Conservation (phyloP, 2,113 vertebrate genomes). For the Ramphastos sulfuratus region DNA sequence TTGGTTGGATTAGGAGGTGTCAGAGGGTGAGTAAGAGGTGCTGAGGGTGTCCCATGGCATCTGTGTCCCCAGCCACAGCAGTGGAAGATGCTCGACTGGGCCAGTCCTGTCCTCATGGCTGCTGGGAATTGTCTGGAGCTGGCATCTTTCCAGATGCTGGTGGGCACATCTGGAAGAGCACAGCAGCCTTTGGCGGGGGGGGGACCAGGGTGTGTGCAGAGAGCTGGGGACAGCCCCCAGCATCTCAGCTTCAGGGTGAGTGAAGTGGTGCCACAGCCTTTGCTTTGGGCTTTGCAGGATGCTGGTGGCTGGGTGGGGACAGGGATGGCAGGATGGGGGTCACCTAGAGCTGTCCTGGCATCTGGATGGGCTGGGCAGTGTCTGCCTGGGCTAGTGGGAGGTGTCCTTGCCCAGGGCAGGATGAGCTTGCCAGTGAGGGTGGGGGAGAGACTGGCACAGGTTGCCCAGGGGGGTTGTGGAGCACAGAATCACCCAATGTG, state of each 20-base stretch:
- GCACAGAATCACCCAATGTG: too few species aligned
- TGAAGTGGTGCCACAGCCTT: neutral
- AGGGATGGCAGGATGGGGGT: accelerated
- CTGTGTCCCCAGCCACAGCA: accelerated
- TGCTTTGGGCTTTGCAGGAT: neutral
- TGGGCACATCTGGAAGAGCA: accelerated
- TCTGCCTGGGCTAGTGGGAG: neutral
- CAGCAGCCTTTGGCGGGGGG: neutral
- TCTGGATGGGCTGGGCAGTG: neutral
- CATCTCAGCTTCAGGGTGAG: accelerated
- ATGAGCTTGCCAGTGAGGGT: too few species aligned
- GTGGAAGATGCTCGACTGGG: neutral
- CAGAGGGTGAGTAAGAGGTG: neutral
- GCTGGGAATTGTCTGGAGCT: neutral
- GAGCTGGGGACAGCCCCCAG: neutral
- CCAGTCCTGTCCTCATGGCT: neutral
- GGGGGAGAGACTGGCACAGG: too few species aligned
- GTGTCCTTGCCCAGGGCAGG: too few species aligned
- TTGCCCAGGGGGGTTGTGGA: too few species aligned
- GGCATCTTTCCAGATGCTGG: neutral
- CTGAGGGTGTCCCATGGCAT: accelerated
- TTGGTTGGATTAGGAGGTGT: accelerated
- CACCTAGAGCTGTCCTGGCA: neutral
- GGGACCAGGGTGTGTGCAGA: neutral
- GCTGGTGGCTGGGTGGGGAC: accelerated